Percentiles rank a stretch among this genome's conserved stretches.
Conservation (phyloP, 2,888 invertebrate genomes). For the Protonemura montana region DNA sequence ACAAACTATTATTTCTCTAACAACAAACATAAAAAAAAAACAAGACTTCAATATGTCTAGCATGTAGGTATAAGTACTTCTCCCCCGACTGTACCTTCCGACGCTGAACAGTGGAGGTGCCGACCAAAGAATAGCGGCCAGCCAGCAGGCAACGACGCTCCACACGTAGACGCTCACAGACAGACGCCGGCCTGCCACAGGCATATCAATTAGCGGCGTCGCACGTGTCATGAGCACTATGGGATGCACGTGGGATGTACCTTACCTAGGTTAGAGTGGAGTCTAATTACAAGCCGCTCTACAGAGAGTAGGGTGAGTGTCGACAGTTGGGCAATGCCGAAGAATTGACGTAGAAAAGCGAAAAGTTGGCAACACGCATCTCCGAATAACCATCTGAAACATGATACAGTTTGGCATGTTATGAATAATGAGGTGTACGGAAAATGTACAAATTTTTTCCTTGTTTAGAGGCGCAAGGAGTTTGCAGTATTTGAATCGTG, state of each 20-base stretch:
- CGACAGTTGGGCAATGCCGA: slow-evolving; percentile 65
- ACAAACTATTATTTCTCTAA: too few relatives aligned
- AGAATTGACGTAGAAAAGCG: slow-evolving; percentile 65
- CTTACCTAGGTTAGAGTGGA: slow-evolving; percentile 62
- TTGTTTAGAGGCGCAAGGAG: too few relatives aligned
- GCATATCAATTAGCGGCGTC: slow-evolving; percentile 47
- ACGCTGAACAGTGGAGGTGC: slow-evolving; percentile 63
- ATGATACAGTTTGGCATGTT: slow-evolving; percentile 22
- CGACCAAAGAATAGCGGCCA: slow-evolving; percentile 59
- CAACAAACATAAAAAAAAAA: too few relatives aligned
- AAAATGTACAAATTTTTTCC: too few relatives aligned
- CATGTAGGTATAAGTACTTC: too few relatives aligned
- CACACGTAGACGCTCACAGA: slow-evolving; percentile 61
- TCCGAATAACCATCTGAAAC: slow-evolving; percentile 66
- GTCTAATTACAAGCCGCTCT: slow-evolving; percentile 63
- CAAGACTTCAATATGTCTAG: too few relatives aligned
- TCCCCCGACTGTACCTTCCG: slow-evolving; percentile 56
- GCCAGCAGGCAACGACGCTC: slow-evolving; percentile 61
- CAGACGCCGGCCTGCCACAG: slow-evolving; percentile 59
- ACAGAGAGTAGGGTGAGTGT: slow-evolving; percentile 62
- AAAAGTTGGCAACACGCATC: slow-evolving; percentile 64
- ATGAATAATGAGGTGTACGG: too few relatives aligned
- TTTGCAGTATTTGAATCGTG: too few relatives aligned
- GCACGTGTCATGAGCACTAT: background rate
- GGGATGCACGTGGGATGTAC: slow-evolving; percentile 34